These are phyloP conservation scores for Selenia dentaria DNA, from an alignment of 2,888 invertebrate genomes.

Conservation along the genomic window DNA sequence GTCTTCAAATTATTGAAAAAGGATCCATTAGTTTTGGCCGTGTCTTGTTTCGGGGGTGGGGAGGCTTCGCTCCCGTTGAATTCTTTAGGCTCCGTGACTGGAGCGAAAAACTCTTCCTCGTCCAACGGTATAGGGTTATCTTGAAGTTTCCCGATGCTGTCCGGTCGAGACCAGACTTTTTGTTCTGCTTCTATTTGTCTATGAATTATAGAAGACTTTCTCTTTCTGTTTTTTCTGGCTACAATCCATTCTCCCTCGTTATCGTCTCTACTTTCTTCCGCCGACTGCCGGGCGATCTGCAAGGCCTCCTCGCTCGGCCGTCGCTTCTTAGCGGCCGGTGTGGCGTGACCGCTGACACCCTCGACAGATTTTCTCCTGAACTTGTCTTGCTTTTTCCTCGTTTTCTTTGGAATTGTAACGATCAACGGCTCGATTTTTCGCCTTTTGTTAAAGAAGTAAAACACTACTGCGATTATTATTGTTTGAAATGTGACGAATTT, in stretches of 20 bases:
- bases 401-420: constrained; percentile 59
- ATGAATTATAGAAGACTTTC: constrained; percentile 73
- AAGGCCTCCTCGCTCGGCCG: constrained; percentile 91
- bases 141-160: constrained; percentile 64
- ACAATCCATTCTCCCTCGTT: constrained; percentile 76
- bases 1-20: constrained; percentile 75
- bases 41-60: constrained; percentile 53
- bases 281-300: constrained; percentile 84
- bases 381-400: constrained; percentile 65
- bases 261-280: constrained; percentile 81
- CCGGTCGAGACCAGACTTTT: constrained; percentile 59
- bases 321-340: constrained; percentile 83
- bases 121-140: constrained; percentile 83
- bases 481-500: constrained; percentile 80
- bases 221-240: constrained; percentile 75
- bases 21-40: constrained; percentile 74
- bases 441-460: constrained; percentile 79
- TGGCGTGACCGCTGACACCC: constrained; percentile 82
- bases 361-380: constrained; percentile 87
- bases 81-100: constrained; percentile 70
- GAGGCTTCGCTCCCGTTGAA: constrained; percentile 54
- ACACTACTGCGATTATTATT: constrained; percentile 72
- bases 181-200: constrained; percentile 67
- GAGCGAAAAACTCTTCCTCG: constrained; percentile 82
- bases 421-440: constrained; percentile 61